These are phyloP conservation scores for Struthio camelus DNA, from an alignment of 2,113 vertebrate genomes.

Conservation along the genomic window DNA sequence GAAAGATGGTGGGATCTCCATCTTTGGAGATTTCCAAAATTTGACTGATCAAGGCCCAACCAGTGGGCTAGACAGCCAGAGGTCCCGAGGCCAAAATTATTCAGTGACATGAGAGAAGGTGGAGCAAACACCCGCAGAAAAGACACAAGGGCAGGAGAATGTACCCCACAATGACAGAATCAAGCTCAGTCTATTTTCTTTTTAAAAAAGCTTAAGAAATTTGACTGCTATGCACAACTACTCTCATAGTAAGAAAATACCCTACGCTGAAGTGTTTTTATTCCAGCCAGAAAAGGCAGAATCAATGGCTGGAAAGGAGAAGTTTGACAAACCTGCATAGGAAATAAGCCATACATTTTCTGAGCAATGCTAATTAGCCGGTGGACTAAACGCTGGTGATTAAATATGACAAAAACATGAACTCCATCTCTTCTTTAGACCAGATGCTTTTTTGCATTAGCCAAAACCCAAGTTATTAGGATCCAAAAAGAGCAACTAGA, in stretches of 20 bases:
- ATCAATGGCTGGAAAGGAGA: slow-evolving; percentile 62
- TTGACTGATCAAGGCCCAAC: neutral
- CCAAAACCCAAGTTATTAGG: neutral
- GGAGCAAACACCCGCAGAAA: slow-evolving; percentile 46
- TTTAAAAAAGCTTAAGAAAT: slow-evolving; percentile 60
- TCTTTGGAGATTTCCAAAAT: slow-evolving; percentile 34
- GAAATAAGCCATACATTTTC: neutral
- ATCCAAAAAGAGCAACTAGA: neutral
- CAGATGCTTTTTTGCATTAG: neutral
- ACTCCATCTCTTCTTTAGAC: neutral
- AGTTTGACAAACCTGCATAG: slow-evolving; percentile 47
- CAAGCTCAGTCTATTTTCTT: slow-evolving; percentile 66
- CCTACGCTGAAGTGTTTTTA: neutral
- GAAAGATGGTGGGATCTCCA: neutral
- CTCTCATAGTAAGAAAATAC: slow-evolving; percentile 50
- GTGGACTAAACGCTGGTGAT: neutral
- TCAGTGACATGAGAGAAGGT: slow-evolving; percentile 51
- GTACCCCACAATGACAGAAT: slow-evolving; percentile 55
- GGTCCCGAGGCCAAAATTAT: slow-evolving; percentile 58
- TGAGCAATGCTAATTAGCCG: slow-evolving; percentile 23
- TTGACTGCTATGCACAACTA: slow-evolving; percentile 63
- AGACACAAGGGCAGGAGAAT: slow-evolving; percentile 11
- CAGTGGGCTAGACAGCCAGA: neutral
- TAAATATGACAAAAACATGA: slow-evolving; percentile 21
- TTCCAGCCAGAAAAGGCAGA: slow-evolving; percentile 54